Conservation (phyloP, 2,888 invertebrate species). For the Drosophila silvestris region DNA sequence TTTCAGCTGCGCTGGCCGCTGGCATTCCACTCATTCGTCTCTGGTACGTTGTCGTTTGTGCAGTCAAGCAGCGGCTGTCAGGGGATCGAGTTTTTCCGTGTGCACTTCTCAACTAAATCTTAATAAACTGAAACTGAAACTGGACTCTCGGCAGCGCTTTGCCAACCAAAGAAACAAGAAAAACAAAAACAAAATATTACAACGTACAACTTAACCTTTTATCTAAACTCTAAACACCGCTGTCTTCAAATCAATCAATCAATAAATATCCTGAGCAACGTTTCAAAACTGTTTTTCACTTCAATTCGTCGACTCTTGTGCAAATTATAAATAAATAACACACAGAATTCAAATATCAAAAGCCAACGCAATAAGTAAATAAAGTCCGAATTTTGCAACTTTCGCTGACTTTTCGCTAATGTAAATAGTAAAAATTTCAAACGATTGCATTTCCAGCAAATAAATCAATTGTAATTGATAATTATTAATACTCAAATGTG, state of each 20-base stretch:
- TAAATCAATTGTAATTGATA: constrained; percentile 21
- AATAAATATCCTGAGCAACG: constrained; percentile 16
- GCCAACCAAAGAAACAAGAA: constrained; percentile 23
- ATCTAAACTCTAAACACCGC: constrained; percentile 27
- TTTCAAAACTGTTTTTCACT: constrained; percentile 54
- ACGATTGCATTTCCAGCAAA: constrained; percentile 55
- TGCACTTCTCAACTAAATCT: constrained; percentile 65
- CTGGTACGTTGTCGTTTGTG: constrained; percentile 67
- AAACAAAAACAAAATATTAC: constrained; percentile 4
- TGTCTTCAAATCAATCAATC: constrained; percentile 29
- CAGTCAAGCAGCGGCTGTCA: constrained; percentile 65
- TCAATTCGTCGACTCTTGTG: constrained; percentile 60
- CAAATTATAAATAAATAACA: constrained; percentile 45
- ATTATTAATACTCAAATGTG: constrained; percentile 31
- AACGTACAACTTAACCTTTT: constrained; percentile 2
- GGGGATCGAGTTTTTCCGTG: constrained; percentile 69
- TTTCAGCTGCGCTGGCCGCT: constrained; percentile 64
- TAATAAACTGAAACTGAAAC: constrained; percentile 41
- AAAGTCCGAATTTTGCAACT: constrained; percentile 35
- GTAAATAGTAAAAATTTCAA: constrained; percentile 41
- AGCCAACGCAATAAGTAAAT: constrained; percentile 38
- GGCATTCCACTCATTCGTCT: constrained; percentile 69
- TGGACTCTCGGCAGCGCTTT: constrained; percentile 47
- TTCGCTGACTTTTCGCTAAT: constrained; percentile 31
- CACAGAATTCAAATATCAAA: constrained; percentile 48